Evolutionary conservation across 53 echinoderm and acorn worm species (phyloP).

Genomic region (Zoroaster sp.): DNA sequence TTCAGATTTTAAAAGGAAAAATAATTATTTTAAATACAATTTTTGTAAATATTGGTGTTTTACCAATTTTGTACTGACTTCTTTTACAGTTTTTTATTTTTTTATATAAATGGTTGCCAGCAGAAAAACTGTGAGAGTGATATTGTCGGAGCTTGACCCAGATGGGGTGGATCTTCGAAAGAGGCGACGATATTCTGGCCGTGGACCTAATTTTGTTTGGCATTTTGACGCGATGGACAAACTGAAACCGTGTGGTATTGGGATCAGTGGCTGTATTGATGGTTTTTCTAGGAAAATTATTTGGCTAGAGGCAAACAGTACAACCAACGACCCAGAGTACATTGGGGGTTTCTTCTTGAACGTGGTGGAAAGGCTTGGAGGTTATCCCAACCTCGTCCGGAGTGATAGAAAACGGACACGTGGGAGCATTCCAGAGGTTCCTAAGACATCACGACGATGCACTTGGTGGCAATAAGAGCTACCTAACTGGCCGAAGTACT

Average conservation of each 20-base stretch:
- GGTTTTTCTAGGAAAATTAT: too few species aligned
- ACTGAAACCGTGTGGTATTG: constrained; percentile 20
- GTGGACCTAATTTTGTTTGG: constrained; percentile 55
- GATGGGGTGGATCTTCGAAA: constrained; percentile 34
- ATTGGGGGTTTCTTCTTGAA: constrained; percentile 50
- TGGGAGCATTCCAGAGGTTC: not conserved
- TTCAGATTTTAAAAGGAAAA: too few species aligned
- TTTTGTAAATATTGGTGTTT: too few species aligned
- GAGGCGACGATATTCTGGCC: constrained; percentile 19
- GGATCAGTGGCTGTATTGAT: constrained; percentile 22
- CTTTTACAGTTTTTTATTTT: too few species aligned
- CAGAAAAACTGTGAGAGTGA: constrained; percentile 53
- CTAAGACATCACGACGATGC: not conserved
- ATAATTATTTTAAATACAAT: too few species aligned
- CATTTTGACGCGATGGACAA: constrained; percentile 23
- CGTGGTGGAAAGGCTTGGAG: not conserved
- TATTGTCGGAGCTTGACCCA: too few species aligned
- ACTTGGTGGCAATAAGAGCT: not conserved
- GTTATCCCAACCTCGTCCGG: constrained; percentile 43
- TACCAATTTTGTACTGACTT: too few species aligned
- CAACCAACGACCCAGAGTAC: constrained; percentile 34
- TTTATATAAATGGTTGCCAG: too few species aligned
- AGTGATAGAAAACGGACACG: constrained; percentile 58
- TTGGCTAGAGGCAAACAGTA: constrained; percentile 44
- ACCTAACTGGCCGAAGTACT: constrained; percentile 1